These are phyloP conservation scores for Heliornis fulica DNA, from an alignment of 2,113 vertebrate genomes.

Conservation along the genomic window DNA sequence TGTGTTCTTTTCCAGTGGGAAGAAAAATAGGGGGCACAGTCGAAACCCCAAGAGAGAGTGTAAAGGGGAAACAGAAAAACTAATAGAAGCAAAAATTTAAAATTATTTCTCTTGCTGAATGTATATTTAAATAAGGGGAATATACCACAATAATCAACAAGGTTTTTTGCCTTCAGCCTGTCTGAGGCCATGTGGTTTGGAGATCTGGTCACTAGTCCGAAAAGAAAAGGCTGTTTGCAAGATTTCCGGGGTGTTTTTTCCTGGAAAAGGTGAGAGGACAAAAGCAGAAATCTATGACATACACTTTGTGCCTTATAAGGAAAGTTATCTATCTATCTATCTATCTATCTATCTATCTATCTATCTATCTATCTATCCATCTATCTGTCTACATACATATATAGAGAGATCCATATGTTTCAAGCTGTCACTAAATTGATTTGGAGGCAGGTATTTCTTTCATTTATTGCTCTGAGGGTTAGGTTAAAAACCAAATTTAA, in stretches of 20 bases:
- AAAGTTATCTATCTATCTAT: not conserved
- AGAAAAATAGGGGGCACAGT: not conserved
- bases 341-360: not conserved
- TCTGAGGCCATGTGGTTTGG: constrained; percentile 71
- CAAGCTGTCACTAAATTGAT: constrained; percentile 24
- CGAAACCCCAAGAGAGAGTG: not conserved
- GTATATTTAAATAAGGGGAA: constrained; percentile 44
- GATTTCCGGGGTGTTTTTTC: constrained; percentile 69
- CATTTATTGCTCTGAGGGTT: not conserved
- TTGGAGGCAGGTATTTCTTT: constrained; percentile 26
- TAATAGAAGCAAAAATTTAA: not conserved
- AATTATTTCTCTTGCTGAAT: constrained; percentile 47
- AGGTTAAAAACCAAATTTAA: constrained; percentile 13
- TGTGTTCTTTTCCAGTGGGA: not conserved
- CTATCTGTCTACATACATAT: not conserved
- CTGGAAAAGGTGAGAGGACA: constrained; percentile 70
- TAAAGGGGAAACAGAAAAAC: not conserved
- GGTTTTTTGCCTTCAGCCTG: constrained; percentile 70
- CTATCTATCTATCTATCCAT: not conserved
- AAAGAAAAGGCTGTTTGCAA: constrained; percentile 70
- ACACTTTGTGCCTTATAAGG: constrained; percentile 30
- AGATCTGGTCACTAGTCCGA: constrained; percentile 68
- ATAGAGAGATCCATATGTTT: constrained; percentile 10
- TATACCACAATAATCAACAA: constrained; percentile 65
- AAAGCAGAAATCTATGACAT: constrained; percentile 60